Evolutionary conservation across 2,888 invertebrate species (phyloP).

Genomic region (Adelphocoris suturalis): DNA sequence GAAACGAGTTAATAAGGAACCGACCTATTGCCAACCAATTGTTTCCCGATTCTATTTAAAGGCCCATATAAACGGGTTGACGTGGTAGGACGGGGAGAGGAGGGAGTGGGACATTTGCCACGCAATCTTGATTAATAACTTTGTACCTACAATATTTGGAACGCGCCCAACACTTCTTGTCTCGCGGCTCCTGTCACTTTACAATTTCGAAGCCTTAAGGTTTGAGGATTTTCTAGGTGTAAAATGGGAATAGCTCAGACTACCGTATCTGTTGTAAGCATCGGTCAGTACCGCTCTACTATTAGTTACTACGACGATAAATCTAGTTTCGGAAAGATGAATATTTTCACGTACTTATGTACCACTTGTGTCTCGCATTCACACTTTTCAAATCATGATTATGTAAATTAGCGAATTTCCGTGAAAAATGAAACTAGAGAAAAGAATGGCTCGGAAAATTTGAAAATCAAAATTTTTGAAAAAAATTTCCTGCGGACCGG

Average conservation of each 20-base stretch:
- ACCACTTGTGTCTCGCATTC: too few relatives aligned
- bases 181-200: neutral
- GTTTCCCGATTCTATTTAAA: neutral
- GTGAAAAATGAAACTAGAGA: too few relatives aligned
- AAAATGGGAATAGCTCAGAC: neutral
- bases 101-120: constrained; percentile 33
- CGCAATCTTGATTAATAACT: constrained; percentile 61
- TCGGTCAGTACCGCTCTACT: too few relatives aligned
- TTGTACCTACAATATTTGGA: constrained; percentile 47
- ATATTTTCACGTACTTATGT: too few relatives aligned
- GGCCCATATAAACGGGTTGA: neutral
- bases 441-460: too few relatives aligned
- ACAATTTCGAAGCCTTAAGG: constrained; percentile 31
- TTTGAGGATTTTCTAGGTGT: constrained; percentile 21
- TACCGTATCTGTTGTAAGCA: neutral
- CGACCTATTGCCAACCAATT: constrained; percentile 37
- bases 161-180: neutral
- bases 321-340: too few relatives aligned
- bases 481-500: too few relatives aligned
- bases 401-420: too few relatives aligned
- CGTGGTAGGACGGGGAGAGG: neutral
- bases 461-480: too few relatives aligned
- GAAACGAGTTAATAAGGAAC: neutral
- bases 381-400: too few relatives aligned
- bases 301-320: too few relatives aligned